These are phyloP conservation scores for Geophilus truncorum DNA, from an alignment of 2,888 invertebrate species.

Conservation along the genomic window DNA sequence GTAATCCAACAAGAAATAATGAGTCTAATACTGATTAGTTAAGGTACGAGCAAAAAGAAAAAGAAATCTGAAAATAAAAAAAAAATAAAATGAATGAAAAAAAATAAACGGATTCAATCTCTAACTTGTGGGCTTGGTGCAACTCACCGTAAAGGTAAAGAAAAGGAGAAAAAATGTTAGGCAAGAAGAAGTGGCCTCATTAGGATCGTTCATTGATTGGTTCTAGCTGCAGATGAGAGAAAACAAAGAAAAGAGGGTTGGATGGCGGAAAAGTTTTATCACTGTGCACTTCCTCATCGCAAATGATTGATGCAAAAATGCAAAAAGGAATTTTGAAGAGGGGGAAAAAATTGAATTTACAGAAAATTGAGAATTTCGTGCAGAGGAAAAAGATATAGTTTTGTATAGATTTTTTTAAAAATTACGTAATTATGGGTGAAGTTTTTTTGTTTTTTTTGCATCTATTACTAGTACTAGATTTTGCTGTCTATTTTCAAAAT, in stretches of 20 bases:
- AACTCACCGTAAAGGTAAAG: constrained; percentile 21
- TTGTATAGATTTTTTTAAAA: too few relatives aligned
- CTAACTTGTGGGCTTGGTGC: constrained; percentile 21
- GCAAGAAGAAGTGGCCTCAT: constrained; percentile 27
- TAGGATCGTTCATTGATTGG: constrained; percentile 24
- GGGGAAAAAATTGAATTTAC: not conserved
- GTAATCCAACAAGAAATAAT: constrained; percentile 21
- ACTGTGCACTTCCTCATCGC: not conserved
- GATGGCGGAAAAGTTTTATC: not conserved
- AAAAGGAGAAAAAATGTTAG: not conserved
- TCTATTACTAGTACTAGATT: not conserved
- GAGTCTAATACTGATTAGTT: constrained; percentile 19
- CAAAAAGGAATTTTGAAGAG: too few relatives aligned
- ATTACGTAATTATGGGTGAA: too few relatives aligned
- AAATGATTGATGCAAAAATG: not conserved
- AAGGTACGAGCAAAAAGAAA: not conserved
- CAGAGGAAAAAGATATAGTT: too few relatives aligned
- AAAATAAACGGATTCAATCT: constrained; percentile 13
- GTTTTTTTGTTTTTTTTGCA: not conserved
- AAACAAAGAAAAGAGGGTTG: not conserved
- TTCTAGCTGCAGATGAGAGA: constrained; percentile 14
- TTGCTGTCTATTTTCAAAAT: too few relatives aligned
- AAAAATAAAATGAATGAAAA: too few relatives aligned
- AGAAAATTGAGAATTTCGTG: too few relatives aligned
- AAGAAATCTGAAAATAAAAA: too few relatives aligned